Evolutionary conservation across 2,113 vertebrate species (phyloP).

Genomic region (Campylomormyrus numenius): DNA sequence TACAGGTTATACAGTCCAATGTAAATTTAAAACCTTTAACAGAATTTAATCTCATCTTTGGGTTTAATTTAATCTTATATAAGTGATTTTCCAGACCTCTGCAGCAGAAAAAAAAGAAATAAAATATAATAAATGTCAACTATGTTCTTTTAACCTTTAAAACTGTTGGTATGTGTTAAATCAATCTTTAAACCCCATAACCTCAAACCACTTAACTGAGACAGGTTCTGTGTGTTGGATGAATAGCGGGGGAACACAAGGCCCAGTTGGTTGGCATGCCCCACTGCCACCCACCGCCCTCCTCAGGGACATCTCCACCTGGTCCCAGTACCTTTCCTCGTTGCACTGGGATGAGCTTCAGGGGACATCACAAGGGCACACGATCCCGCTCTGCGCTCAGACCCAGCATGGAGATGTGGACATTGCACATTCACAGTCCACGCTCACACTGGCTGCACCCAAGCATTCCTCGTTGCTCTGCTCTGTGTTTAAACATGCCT

Average conservation of each 20-base stretch:
- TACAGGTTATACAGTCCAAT: not conserved
- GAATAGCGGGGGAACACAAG: constrained; percentile 1
- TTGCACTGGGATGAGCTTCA: not conserved
- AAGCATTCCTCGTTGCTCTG: not conserved
- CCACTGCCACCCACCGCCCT: not conserved
- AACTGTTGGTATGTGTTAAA: not conserved
- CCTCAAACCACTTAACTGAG: constrained; percentile 10
- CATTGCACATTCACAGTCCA: not conserved
- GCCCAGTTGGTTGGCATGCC: not conserved
- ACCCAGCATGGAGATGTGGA: not conserved
- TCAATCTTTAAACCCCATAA: constrained; percentile 14
- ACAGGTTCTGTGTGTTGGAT: not conserved
- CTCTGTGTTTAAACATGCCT: not conserved
- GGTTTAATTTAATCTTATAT: not conserved
- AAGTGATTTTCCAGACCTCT: not conserved
- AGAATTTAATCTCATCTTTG: not conserved
- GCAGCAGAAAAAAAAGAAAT: not conserved
- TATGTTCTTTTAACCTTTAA: constrained; percentile 2
- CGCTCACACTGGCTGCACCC: not conserved
- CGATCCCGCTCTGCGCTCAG: not conserved
- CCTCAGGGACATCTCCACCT: not conserved
- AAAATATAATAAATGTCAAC: not conserved
- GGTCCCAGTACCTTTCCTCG: not conserved
- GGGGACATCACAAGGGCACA: not conserved
- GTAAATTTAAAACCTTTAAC: not conserved